Percentiles rank a stretch among this genome's conserved stretches.
Evolutionary conservation across 2,888 invertebrate species (phyloP).

Genomic region (Aproaerema taeniolella): DNA sequence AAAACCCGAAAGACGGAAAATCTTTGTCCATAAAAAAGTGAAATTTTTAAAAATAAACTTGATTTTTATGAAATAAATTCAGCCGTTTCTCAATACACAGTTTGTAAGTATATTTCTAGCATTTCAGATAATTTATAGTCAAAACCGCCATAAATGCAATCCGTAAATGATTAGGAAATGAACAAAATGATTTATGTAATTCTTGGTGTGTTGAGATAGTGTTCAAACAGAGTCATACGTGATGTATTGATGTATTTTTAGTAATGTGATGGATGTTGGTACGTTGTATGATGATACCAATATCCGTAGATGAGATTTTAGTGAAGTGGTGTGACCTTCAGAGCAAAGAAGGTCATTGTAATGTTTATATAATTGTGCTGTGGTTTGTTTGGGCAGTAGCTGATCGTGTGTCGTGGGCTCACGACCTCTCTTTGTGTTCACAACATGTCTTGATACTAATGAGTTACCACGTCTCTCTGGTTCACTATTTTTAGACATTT

Average conservation of each 20-base stretch:
- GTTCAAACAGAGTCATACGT: too few species aligned
- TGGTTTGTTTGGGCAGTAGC: slow-evolving; percentile 31
- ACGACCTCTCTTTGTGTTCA: slow-evolving; percentile 25
- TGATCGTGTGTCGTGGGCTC: slow-evolving; percentile 33
- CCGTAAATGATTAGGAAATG: too few species aligned
- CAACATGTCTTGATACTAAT: slow-evolving; percentile 29
- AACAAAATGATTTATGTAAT: too few species aligned
- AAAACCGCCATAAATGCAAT: too few species aligned
- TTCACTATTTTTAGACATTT: slow-evolving; percentile 43
- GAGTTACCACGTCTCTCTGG: slow-evolving; percentile 35
- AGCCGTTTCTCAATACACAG: too few species aligned
- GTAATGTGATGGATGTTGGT: slow-evolving; percentile 15
- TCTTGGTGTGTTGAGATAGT: too few species aligned
- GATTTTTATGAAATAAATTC: too few species aligned
- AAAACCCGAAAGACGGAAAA: too few species aligned
- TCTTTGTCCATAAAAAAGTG: too few species aligned
- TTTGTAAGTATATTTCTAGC: too few species aligned
- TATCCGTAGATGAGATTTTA: slow-evolving; percentile 20
- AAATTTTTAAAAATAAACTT: too few species aligned
- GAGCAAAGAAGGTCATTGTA: slow-evolving; percentile 51
- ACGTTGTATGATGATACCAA: slow-evolving; percentile 18
- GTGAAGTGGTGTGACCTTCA: slow-evolving; percentile 70
- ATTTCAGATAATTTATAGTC: too few species aligned
- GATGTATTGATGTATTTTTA: slow-evolving; percentile 24
- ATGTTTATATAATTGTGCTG: slow-evolving; percentile 54